phyloP scores from a whole-genome alignment of 2,113 vertebrate genomes.

The Sardina pilchardus region DNA sequence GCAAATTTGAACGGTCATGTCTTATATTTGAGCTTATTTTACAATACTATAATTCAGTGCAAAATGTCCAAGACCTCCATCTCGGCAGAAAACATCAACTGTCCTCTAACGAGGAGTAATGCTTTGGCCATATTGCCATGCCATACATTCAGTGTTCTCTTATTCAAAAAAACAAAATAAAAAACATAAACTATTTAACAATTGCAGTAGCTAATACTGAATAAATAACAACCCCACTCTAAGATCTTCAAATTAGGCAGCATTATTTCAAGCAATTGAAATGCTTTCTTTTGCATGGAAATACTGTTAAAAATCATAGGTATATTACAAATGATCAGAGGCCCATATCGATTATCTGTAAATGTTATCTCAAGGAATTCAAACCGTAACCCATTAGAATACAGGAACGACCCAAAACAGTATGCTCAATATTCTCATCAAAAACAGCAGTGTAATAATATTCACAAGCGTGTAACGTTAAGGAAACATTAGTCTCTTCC shows the following conservation, averaged over 20 bases:
- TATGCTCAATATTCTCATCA: not conserved
- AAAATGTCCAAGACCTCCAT: not conserved
- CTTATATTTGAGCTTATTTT: not conserved
- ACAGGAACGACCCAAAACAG: not conserved
- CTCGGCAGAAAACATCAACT: not conserved
- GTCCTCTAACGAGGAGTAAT: not conserved
- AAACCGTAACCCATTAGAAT: not conserved
- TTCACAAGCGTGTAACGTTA: not conserved
- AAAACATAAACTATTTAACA: not conserved
- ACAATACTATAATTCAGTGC: not conserved
- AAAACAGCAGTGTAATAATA: not conserved
- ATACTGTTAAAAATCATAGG: not conserved
- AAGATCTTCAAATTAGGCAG: not conserved
- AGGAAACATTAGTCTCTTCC: not conserved
- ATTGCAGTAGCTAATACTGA: not conserved
- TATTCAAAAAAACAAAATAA: not conserved
- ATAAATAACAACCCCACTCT: not conserved
- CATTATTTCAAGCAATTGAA: not conserved
- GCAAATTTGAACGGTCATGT: not conserved
- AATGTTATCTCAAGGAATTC: not conserved
- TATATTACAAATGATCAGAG: constrained; percentile 1
- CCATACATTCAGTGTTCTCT: constrained; percentile 2
- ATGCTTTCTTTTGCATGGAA: not conserved
- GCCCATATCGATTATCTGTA: not conserved
- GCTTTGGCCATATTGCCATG: not conserved